Percentiles rank a stretch among this genome's conserved stretches.
These are phyloP conservation scores for Spodoptera littoralis DNA, from an alignment of 2,888 invertebrate genomes.

Conservation along the genomic window DNA sequence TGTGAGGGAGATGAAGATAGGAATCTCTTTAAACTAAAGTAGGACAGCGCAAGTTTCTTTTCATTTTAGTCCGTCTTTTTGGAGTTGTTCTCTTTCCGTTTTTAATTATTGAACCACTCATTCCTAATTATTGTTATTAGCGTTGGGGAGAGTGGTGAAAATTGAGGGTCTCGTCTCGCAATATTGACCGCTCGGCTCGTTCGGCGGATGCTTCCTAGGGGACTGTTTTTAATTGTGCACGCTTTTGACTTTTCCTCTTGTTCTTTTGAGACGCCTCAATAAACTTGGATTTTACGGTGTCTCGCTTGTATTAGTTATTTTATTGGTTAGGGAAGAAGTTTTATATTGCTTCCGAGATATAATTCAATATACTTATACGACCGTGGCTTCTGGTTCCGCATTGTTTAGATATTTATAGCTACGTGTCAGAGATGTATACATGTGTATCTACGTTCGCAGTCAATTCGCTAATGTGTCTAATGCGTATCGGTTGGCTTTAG, in stretches of 20 bases:
- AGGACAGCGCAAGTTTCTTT: constrained; percentile 71
- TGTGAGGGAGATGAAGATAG: constrained; percentile 64
- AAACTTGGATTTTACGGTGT: constrained; percentile 84
- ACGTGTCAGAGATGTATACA: constrained; percentile 9
- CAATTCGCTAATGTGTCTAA: constrained; percentile 85
- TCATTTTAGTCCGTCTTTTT: constrained; percentile 76
- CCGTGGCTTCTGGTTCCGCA: constrained; percentile 15
- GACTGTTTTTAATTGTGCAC: constrained; percentile 86
- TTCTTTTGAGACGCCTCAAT: constrained; percentile 85
- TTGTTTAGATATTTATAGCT: constrained; percentile 1
- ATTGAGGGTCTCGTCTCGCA: constrained; percentile 86
- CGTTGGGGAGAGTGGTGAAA: constrained; percentile 87
- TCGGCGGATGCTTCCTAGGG: constrained; percentile 77
- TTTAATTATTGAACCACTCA: constrained; percentile 90
- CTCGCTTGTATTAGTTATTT: constrained; percentile 77
- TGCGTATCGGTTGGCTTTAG: constrained; percentile 81
- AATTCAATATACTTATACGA: constrained; percentile 22
- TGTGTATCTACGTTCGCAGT: constrained; percentile 54
- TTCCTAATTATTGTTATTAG: constrained; percentile 90
- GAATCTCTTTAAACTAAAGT: constrained; percentile 58
- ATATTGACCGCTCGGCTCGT: constrained; percentile 85
- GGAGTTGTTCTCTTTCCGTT: constrained; percentile 88
- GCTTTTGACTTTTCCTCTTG: constrained; percentile 86
- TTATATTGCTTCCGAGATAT: constrained; percentile 54
- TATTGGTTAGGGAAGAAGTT: constrained; percentile 69